Percentiles rank a stretch among this genome's conserved stretches.
These are phyloP conservation scores for Aselliscus stoliczkanus DNA, from an alignment of 2,797 vertebrate species.

Conservation along the genomic window DNA sequence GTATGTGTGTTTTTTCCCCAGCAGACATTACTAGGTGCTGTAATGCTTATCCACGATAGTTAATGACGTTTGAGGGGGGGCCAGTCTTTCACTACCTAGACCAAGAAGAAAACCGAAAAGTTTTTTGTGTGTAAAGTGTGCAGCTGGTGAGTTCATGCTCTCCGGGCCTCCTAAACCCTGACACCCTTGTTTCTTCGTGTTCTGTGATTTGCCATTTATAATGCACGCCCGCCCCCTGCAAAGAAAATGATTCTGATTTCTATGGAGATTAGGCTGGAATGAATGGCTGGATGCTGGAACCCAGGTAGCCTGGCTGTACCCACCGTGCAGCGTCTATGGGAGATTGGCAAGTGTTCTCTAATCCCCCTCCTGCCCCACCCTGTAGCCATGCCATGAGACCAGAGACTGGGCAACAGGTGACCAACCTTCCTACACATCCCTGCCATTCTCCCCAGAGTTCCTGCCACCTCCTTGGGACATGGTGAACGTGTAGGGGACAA, in stretches of 20 bases:
- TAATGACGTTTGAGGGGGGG: neutral
- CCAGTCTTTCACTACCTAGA: neutral
- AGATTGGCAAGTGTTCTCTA: neutral
- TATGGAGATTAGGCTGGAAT: neutral
- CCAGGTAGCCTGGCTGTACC: neutral
- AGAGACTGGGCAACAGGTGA: neutral
- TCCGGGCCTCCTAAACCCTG: neutral
- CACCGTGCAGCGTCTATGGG: neutral
- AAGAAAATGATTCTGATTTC: neutral
- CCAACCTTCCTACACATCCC: neutral
- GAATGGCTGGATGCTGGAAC: neutral
- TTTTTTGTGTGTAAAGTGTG: accelerated
- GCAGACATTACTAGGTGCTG: neutral
- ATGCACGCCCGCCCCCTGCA: accelerated
- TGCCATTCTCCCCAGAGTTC: neutral
- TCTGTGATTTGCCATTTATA: neutral
- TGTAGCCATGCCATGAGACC: neutral
- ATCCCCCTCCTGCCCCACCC: no score
- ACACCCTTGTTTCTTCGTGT: neutral
- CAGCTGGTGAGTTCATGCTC: neutral
- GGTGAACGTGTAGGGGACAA: neutral
- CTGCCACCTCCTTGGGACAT: neutral
- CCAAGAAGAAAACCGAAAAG: no score
- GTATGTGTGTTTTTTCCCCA: neutral
- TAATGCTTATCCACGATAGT: neutral